Percentiles rank a stretch among this genome's conserved stretches.
Conservation (phyloP, 2,888 invertebrate species). For the Zonitis immaculata region DNA sequence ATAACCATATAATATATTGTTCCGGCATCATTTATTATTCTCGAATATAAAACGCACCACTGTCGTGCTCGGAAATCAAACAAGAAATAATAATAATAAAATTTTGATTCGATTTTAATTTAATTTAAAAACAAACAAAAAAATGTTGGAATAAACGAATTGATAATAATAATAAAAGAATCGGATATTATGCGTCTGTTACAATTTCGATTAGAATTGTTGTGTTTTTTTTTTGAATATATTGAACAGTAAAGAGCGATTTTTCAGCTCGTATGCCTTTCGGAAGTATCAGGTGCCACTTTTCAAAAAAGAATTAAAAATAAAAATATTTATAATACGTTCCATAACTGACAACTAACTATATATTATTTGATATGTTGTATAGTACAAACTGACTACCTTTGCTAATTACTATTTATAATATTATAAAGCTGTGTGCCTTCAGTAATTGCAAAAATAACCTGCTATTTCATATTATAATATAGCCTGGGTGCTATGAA, state of each 20-base stretch:
- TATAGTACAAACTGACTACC: slow-evolving; percentile 50
- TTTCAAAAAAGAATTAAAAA: slow-evolving; percentile 12
- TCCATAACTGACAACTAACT: slow-evolving; percentile 24
- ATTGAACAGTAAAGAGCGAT: neutral
- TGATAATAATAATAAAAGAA: neutral
- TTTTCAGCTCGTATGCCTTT: slow-evolving; percentile 8
- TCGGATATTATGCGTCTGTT: neutral
- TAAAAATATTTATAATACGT: slow-evolving; percentile 5
- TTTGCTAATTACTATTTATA: slow-evolving; percentile 52
- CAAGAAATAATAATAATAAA: no score
- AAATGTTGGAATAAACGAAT: no score
- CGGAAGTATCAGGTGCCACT: slow-evolving; percentile 19
- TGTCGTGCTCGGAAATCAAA: neutral
- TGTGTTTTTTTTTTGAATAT: slow-evolving; percentile 9
- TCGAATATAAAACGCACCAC: neutral
- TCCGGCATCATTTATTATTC: slow-evolving; percentile 7
- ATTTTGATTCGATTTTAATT: no score
- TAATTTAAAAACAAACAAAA: neutral
- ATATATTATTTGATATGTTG: slow-evolving; percentile 46
- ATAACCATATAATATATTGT: no score
- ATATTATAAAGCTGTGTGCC: slow-evolving; percentile 68
- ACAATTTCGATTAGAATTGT: slow-evolving; percentile 6
- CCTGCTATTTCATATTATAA: slow-evolving; percentile 49
- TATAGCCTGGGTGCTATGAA: slow-evolving; percentile 47
- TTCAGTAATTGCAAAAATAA: slow-evolving; percentile 72